Evolutionary conservation across 2,888 invertebrate genomes (phyloP).

Genomic region (Liodrosophila aerea): DNA sequence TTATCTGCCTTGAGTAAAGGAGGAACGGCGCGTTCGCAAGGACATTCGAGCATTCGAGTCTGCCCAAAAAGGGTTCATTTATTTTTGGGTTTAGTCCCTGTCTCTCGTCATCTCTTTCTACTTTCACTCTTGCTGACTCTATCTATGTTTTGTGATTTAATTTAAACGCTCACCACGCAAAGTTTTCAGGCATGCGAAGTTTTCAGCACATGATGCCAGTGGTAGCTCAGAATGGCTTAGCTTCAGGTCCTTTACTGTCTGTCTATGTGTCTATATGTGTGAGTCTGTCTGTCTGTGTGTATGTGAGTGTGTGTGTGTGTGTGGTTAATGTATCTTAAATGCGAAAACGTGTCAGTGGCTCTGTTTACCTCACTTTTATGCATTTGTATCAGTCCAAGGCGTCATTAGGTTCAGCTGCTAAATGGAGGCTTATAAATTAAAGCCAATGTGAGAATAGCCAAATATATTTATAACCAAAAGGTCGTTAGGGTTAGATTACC

Average conservation of each 20-base stretch:
- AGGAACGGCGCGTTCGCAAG: conserved; percentile 54
- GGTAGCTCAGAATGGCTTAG: conserved; percentile 20
- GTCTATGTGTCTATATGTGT: conserved; percentile 6
- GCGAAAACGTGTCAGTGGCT: conserved; percentile 65
- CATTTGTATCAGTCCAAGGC: conserved; percentile 42
- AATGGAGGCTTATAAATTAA: conserved; percentile 27
- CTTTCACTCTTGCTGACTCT: conserved; percentile 44
- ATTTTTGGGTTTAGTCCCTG: conserved; percentile 62
- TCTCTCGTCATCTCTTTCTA: conserved; percentile 17
- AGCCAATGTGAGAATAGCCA: conserved; percentile 13
- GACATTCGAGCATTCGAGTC: conserved; percentile 56
- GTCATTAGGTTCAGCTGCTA: conserved; percentile 47
- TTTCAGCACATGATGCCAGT: conserved; percentile 32
- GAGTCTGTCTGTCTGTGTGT: conserved; percentile 14
- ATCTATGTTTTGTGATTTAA: conserved; percentile 75
- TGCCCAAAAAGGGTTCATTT: conserved; percentile 73
- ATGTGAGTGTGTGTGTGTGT: conserved; percentile 14
- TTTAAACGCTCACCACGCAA: conserved; percentile 65
- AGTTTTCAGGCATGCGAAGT: conserved; percentile 33
- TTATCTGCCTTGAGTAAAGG: conserved; percentile 59
- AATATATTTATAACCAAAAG: background rate
- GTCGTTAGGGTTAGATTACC: no score
- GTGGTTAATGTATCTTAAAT: conserved; percentile 67
- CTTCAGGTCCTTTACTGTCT: conserved; percentile 21
- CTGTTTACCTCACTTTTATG: conserved; percentile 35